Conservation (phyloP, 2,113 vertebrate genomes). For the Aramus guarauna region DNA sequence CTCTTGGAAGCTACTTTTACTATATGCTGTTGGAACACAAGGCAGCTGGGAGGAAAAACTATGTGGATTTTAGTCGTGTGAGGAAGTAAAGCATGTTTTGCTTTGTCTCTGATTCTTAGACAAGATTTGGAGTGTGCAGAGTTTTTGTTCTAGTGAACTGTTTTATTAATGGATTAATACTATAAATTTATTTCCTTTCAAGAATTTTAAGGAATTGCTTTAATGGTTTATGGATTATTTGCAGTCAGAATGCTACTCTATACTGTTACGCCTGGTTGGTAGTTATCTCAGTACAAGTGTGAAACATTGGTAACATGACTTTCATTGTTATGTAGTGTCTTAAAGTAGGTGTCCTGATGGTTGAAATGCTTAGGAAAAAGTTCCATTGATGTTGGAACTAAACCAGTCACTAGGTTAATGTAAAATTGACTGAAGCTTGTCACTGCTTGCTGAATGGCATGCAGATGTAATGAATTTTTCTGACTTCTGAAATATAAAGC, state of each 20-base stretch:
- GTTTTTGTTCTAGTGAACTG: not conserved
- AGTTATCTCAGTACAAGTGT: not conserved
- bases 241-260: not conserved
- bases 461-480: not conserved
- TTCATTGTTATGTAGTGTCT: not conserved
- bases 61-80: fast-evolving
- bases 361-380: not conserved
- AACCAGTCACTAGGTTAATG: not conserved
- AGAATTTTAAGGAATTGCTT: not conserved
- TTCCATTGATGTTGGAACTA: not conserved
- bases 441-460: not conserved
- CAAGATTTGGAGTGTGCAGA: not conserved
- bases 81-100: not conserved
- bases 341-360: not conserved
- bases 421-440: not conserved
- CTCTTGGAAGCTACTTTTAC: not conserved
- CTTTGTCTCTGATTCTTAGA: not conserved
- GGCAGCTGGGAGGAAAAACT: not conserved
- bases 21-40: not conserved
- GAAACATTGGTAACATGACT: not conserved
- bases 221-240: not conserved
- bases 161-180: not conserved
- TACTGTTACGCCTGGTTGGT: not conserved
- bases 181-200: not conserved
- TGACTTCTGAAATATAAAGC: not conserved